Evolutionary conservation across 2,888 invertebrate species (phyloP).

Genomic region (Stomorhina lunata): DNA sequence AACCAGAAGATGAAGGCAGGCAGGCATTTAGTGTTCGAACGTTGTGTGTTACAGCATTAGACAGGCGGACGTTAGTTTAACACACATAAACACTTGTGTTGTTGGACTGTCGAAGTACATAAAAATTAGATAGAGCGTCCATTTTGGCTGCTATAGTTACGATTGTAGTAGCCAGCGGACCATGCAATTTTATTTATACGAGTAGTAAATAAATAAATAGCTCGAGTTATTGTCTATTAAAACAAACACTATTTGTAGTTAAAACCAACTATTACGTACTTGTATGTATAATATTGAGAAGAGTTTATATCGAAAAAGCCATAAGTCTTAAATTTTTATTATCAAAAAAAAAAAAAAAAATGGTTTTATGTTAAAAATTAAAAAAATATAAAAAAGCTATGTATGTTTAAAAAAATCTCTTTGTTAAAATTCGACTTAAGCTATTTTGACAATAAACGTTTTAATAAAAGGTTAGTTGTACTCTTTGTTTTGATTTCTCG

Average conservation of each 20-base stretch:
- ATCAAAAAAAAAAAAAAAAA: too few relatives aligned
- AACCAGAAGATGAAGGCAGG: neutral
- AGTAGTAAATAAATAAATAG: neutral
- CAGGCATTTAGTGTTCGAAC: too few relatives aligned
- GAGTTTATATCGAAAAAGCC: too few relatives aligned
- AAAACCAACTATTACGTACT: too few relatives aligned
- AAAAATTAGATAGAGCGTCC: neutral
- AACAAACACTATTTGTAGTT: slow-evolving; percentile 26
- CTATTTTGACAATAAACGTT: neutral
- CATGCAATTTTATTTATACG: slow-evolving; percentile 9
- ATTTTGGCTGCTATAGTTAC: slow-evolving; percentile 33
- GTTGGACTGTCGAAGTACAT: too few relatives aligned
- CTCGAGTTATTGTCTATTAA: neutral
- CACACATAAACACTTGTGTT: slow-evolving; percentile 6
- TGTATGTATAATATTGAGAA: too few relatives aligned
- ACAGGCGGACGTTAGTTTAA: slow-evolving; percentile 20
- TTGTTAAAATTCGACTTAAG: too few relatives aligned
- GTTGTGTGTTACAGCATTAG: slow-evolving; percentile 2
- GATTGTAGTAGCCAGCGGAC: slow-evolving; percentile 20
- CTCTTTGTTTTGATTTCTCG: neutral
- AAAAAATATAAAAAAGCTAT: too few relatives aligned
- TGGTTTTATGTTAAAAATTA: too few relatives aligned
- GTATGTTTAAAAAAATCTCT: too few relatives aligned
- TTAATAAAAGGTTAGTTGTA: neutral
- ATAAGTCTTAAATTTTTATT: too few relatives aligned